A percentile compares a stretch with the other conserved stretches of the same genome.
Evolutionary conservation across 2,113 vertebrate genomes (phyloP).

Genomic region (Morphnarchus princeps): DNA sequence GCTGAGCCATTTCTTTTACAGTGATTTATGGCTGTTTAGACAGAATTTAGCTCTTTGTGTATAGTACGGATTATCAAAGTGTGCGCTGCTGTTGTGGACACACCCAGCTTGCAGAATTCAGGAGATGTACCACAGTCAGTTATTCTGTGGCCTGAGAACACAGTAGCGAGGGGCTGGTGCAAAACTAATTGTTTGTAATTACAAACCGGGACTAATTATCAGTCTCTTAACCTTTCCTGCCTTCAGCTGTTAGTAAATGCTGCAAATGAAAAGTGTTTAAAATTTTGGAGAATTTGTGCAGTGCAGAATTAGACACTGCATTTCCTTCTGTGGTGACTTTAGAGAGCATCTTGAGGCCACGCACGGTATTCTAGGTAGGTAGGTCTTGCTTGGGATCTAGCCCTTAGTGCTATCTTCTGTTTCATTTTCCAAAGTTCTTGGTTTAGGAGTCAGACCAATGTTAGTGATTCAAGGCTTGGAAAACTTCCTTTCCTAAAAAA

Average conservation of each 20-base stretch:
- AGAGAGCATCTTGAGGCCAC: neutral
- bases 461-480: constrained; percentile 20
- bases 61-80: neutral
- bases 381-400: neutral
- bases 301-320: neutral
- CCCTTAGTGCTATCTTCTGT: neutral
- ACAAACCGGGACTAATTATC: neutral
- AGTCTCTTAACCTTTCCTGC: neutral
- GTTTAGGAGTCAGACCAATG: neutral
- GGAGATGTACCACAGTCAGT: neutral
- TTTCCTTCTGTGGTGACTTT: neutral
- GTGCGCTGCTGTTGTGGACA: neutral
- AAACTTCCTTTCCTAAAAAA: neutral
- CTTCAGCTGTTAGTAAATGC: neutral
- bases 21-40: constrained; percentile 2
- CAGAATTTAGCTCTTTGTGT: neutral
- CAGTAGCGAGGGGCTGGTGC: neutral
- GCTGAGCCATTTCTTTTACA: neutral
- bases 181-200: neutral
- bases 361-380: neutral
- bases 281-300: neutral
- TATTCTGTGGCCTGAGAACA: neutral
- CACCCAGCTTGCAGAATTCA: neutral
- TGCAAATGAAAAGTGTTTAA: neutral
- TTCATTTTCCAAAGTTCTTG: neutral